phyloP scores from a whole-genome alignment of 2,797 vertebrate genomes.

The Tapera naevia region DNA sequence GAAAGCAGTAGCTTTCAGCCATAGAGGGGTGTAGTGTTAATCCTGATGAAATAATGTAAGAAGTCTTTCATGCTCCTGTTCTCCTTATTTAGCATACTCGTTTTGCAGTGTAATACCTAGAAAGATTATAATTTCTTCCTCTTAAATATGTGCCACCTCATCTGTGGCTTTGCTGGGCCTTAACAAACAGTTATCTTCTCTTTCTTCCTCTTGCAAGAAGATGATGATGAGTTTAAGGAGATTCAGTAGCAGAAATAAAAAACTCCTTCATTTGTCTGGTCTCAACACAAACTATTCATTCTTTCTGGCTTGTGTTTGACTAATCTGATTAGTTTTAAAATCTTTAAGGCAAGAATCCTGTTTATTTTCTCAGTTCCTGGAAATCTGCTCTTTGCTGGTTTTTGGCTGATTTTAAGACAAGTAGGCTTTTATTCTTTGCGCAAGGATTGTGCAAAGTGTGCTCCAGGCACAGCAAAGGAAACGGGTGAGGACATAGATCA shows the following conservation, averaged over 20 bases:
- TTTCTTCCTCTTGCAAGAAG: not conserved
- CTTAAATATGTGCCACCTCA: not conserved
- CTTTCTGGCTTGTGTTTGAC: not conserved
- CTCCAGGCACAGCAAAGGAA: not conserved
- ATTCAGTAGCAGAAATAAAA: not conserved
- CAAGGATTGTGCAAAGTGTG: not conserved
- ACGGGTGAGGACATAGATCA: not conserved
- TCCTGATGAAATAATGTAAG: not conserved
- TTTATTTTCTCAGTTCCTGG: not conserved
- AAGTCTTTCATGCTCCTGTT: not conserved
- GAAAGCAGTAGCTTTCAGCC: not conserved
- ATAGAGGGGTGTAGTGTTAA: not conserved
- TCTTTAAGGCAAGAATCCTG: not conserved
- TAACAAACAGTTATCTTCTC: not conserved
- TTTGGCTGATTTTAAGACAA: not conserved
- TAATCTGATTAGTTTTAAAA: not conserved
- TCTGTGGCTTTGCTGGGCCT: not conserved
- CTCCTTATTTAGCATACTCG: not conserved
- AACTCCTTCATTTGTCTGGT: not conserved
- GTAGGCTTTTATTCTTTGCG: not conserved
- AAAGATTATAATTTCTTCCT: not conserved
- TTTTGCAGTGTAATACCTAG: not conserved
- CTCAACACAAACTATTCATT: not conserved
- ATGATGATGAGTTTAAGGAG: constrained; percentile 16
- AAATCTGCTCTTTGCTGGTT: not conserved